A percentile compares a stretch with the other conserved stretches of the same genome.
Evolutionary conservation across 2,888 invertebrate species (phyloP).

Genomic region (Dynastes grantii): DNA sequence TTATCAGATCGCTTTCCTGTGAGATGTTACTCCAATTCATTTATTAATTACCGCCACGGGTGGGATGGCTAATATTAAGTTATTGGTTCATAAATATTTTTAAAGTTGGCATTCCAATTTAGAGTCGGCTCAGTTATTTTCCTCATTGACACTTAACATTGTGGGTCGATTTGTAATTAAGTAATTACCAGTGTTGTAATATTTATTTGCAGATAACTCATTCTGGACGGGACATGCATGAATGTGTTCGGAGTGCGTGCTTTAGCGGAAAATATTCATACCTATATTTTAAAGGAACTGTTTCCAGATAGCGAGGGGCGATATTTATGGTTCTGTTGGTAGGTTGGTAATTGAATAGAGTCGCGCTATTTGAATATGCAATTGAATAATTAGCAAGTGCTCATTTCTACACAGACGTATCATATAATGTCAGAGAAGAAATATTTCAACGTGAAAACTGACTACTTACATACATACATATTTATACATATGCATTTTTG

Average conservation of each 20-base stretch:
- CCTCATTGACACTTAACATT: slow-evolving; percentile 38
- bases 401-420: slow-evolving; percentile 15
- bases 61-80: slow-evolving; percentile 48
- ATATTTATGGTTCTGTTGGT: slow-evolving; percentile 40
- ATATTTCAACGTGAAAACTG: background rate
- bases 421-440: slow-evolving; percentile 5
- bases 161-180: slow-evolving; percentile 44
- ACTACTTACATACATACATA: background rate
- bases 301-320: slow-evolving; percentile 3
- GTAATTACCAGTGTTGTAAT: slow-evolving; percentile 38
- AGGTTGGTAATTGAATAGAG: slow-evolving; percentile 36
- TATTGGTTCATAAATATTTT: slow-evolving; percentile 55
- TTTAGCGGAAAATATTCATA: slow-evolving; percentile 33
- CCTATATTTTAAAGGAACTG: slow-evolving; percentile 26
- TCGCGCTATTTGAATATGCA: slow-evolving; percentile 32
- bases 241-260: slow-evolving; percentile 18
- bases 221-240: slow-evolving; percentile 27
- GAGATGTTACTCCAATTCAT: slow-evolving; percentile 17
- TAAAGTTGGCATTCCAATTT: slow-evolving; percentile 55
- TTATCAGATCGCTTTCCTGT: background rate
- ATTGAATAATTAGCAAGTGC: slow-evolving; percentile 35
- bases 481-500: background rate
- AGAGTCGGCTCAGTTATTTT: slow-evolving; percentile 39
- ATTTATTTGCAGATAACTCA: slow-evolving; percentile 43
- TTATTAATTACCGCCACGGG: slow-evolving; percentile 52